Conservation (phyloP, 2,888 invertebrate species). For the Drosophila quasianomalipes region DNA sequence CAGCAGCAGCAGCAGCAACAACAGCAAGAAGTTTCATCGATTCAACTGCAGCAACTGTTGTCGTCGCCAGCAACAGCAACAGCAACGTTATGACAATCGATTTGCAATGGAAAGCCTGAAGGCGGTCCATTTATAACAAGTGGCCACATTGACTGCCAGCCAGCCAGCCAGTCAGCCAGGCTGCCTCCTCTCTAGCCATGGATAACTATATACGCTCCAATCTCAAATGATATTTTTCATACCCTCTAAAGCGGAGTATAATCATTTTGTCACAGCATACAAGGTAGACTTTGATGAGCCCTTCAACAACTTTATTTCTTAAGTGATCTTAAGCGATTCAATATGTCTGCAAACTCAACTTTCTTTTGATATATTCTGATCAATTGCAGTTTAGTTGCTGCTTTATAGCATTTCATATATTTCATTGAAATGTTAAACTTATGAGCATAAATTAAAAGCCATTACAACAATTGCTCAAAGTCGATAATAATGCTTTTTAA, state of each 20-base stretch:
- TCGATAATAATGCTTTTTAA: background rate
- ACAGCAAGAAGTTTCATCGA: constrained; percentile 22
- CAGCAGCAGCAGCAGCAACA: constrained; percentile 15
- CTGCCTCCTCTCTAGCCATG: constrained; percentile 30
- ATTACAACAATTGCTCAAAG: background rate
- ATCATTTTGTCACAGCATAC: background rate
- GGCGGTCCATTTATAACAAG: constrained; percentile 81
- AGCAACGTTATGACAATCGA: constrained; percentile 80
- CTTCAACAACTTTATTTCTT: background rate
- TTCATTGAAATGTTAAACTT: background rate
- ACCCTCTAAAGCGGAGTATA: constrained; percentile 6
- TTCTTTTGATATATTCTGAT: background rate
- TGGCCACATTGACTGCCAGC: constrained; percentile 58
- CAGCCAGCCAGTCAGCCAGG: background rate
- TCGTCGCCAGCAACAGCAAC: constrained; percentile 45
- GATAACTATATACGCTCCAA: constrained; percentile 54
- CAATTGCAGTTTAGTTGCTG: background rate
- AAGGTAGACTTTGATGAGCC: background rate
- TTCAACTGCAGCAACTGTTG: constrained; percentile 33
- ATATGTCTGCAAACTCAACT: background rate
- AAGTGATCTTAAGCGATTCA: too few species aligned
- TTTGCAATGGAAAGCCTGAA: constrained; percentile 78
- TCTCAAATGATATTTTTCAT: constrained; percentile 42
- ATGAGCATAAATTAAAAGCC: background rate
- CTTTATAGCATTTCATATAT: background rate